These are phyloP conservation scores for Amblyopsis hoosieri DNA, from an alignment of 2,797 vertebrate genomes.

Conservation along the genomic window DNA sequence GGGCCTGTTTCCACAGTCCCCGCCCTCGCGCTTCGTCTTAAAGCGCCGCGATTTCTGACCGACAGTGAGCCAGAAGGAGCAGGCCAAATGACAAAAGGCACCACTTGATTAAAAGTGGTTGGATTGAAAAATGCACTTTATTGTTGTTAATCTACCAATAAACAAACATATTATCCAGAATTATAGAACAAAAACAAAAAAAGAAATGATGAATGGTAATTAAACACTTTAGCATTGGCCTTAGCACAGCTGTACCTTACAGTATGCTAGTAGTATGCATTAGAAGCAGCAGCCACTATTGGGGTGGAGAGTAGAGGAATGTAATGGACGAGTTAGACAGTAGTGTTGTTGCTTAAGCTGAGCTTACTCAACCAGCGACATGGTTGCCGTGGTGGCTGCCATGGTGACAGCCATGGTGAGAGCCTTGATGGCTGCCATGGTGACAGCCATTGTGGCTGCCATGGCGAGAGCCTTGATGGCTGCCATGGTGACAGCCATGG, in stretches of 20 bases:
- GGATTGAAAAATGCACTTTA: constrained; percentile 16
- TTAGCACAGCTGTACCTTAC: constrained; percentile 25
- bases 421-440: too few relatives aligned
- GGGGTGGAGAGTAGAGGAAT: neutral
- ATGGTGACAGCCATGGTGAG: too few relatives aligned
- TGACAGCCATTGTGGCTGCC: too few relatives aligned
- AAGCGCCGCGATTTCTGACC: constrained; percentile 93
- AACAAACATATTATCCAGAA: neutral
- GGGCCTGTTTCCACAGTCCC: constrained; percentile 83
- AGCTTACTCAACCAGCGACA: constrained; percentile 24
- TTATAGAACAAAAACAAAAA: constrained; percentile 19
- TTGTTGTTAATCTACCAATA: neutral
- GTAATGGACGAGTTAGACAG: constrained; percentile 1
- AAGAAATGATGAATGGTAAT: neutral
- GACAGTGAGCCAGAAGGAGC: constrained; percentile 17
- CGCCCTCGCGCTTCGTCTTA: constrained; percentile 92
- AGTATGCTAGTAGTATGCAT: constrained; percentile 34
- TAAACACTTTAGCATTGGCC: neutral
- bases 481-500: too few relatives aligned
- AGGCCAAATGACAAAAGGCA: constrained; percentile 38
- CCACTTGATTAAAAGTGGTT: constrained; percentile 66
- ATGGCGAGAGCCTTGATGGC: too few relatives aligned
- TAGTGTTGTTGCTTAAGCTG: neutral
- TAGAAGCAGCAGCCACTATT: constrained; percentile 5
- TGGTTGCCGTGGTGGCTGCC: neutral